Evolutionary conservation across 2,888 invertebrate genomes (phyloP).

Genomic region (Ormyrus labotus): DNA sequence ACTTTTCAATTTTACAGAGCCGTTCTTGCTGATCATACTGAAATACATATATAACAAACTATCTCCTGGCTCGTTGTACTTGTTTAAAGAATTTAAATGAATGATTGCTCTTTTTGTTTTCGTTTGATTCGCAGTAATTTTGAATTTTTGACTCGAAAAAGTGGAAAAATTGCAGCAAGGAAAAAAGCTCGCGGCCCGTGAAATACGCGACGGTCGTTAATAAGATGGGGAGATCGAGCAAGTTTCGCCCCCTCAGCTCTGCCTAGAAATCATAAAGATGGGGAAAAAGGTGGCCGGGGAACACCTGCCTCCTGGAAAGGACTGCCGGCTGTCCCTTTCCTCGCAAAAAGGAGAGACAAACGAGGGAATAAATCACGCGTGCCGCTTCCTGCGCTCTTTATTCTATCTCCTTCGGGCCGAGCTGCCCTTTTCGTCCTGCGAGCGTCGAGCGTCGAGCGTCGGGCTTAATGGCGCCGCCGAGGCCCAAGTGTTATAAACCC

Average conservation of each 20-base stretch:
- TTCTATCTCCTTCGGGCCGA: constrained; percentile 45
- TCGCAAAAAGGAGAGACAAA: constrained; percentile 26
- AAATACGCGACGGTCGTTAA: no score
- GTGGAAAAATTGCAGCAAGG: no score
- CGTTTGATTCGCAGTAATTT: no score
- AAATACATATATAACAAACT: background rate
- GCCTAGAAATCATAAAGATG: constrained; percentile 42
- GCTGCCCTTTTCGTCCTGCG: constrained; percentile 11
- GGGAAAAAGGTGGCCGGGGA: background rate
- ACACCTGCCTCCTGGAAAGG: constrained; percentile 40
- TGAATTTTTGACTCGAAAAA: no score
- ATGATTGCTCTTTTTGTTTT: no score
- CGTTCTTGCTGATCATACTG: background rate
- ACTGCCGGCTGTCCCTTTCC: background rate
- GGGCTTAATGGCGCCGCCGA: constrained; percentile 12
- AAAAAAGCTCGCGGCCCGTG: no score
- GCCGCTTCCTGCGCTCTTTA: constrained; percentile 36
- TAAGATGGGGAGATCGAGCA: no score
- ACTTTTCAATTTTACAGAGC: constrained; percentile 28
- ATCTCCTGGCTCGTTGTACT: no score
- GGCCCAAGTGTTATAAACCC: constrained; percentile 11
- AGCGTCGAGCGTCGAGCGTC: background rate
- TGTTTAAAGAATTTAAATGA: no score
- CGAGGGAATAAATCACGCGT: constrained; percentile 57
- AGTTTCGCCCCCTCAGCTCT: no score